phyloP scores from a whole-genome alignment of 2,888 invertebrate genomes.

The Eueremaeus valkanovi region DNA sequence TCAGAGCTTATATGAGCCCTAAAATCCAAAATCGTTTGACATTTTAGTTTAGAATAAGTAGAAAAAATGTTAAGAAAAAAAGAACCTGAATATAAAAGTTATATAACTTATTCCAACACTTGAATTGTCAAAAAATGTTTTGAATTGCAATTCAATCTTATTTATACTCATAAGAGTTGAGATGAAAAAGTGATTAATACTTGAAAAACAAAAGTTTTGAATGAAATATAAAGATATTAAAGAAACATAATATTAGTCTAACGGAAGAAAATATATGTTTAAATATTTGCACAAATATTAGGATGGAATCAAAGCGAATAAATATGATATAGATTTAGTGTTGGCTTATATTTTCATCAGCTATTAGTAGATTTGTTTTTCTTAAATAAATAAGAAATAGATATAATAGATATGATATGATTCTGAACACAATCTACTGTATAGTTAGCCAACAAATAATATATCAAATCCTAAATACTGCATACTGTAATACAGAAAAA shows the following conservation, averaged over 20 bases:
- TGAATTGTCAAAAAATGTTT: not conserved
- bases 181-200: too few relatives aligned
- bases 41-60: not conserved
- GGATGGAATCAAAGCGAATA: not conserved
- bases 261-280: too few relatives aligned
- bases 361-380: constrained; percentile 1
- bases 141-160: not conserved
- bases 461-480: too few relatives aligned
- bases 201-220: too few relatives aligned
- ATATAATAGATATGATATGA: not conserved
- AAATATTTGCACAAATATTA: not conserved
- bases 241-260: too few relatives aligned
- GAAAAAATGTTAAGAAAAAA: too few relatives aligned
- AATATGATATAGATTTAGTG: not conserved
- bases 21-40: constrained; percentile 18
- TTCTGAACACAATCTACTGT: too few relatives aligned
- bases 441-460: not conserved
- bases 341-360: not conserved
- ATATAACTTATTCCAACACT: not conserved
- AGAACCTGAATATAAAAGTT: too few relatives aligned
- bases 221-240: too few relatives aligned
- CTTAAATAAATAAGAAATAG: not conserved
- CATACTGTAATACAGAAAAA: too few relatives aligned
- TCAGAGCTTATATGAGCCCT: not conserved
- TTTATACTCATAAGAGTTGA: too few relatives aligned